Percentiles rank a stretch among this genome's conserved stretches.
Evolutionary conservation across 23 tunicate genomes (phyloP).

Genomic region (Halocynthia roretzi): DNA sequence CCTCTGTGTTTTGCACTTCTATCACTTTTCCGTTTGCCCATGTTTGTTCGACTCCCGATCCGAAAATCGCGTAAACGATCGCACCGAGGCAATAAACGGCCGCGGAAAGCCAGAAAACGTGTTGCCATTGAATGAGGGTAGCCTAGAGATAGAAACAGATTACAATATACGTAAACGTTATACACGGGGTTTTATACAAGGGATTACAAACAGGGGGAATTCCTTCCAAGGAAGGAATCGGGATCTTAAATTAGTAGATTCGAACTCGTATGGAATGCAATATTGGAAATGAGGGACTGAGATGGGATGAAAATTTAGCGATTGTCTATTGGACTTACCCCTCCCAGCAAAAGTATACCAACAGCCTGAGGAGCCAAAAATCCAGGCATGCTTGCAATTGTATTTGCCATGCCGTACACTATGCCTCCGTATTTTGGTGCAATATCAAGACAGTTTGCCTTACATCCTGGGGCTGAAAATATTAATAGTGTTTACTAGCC

Average conservation of each 20-base stretch:
- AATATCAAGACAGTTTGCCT: slow-evolving; percentile 58
- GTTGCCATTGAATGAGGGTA: neutral
- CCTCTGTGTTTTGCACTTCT: neutral
- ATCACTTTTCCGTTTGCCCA: neutral
- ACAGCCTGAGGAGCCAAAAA: slow-evolving; percentile 56
- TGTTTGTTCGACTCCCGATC: neutral
- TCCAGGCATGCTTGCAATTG: slow-evolving; percentile 58
- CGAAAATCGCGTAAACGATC: neutral
- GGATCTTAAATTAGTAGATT: too few species aligned
- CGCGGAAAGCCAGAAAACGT: slow-evolving; percentile 2
- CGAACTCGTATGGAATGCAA: neutral
- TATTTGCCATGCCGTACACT: slow-evolving; percentile 51
- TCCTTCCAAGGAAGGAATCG: too few species aligned
- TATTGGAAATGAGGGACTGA: neutral
- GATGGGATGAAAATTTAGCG: too few species aligned
- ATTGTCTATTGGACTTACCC: slow-evolving; percentile 9
- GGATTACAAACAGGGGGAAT: too few species aligned
- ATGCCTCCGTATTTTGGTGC: slow-evolving; percentile 75
- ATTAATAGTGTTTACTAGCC: too few species aligned
- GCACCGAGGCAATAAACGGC: neutral
- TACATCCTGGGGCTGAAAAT: slow-evolving; percentile 66
- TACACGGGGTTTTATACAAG: too few species aligned
- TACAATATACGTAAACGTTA: neutral
- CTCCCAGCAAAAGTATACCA: slow-evolving; percentile 36
- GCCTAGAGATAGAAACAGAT: neutral